Base-by-base conservation (phyloP, 2,888 invertebrate genomes). In the Pandemis heparana region DNA sequence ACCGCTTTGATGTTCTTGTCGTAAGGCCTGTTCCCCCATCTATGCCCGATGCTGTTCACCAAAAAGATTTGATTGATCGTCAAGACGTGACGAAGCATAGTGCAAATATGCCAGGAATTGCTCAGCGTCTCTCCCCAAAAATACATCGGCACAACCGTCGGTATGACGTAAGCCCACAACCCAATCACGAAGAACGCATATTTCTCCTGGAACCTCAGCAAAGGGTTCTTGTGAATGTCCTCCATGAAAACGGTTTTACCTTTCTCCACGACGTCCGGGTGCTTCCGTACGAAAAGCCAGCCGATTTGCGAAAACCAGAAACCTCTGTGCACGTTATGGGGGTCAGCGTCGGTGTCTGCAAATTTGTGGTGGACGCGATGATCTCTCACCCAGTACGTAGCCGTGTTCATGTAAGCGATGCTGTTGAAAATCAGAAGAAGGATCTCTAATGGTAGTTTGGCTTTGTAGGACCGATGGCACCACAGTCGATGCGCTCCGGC, bases 401-500 rank as follows among this genome's bases (percentile, higher is more conserved):
- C 72, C 4, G 74, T 75, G 53, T 77, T 74, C 76, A 76, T 77
- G 64, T 64, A 77, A 0, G 95, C 92, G 7, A 93, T 84, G 23
- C 95, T 92, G 82, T 92, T 96, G 77, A 93, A 94, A 14, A 92
- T 75, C 81, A 95, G 89, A 56, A 95, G 82, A 46, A 95, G 88
- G 10, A 91, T 87, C 70, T 94, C 88, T n/a, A 95, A 80, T 5
- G 95, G 91, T 74, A 90, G 66, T 77, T 92, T 95, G 5, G 95
- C 95, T 84, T 95, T 95, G 80, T 91, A 95, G 7, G 95, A 87
- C 78, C 92, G 90, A 85, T 95, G 95, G 66, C 92, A 91, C 95
- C 95, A 96, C 56, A 92, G 88, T 74, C 96, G 89, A 83, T 96
- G 95, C 6, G 91, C 95, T 23, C 96, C 95, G 5, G 92, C 95